A percentile compares a stretch with the other conserved stretches of the same genome.
Evolutionary conservation across 1,140 invertebrate genomes (phyloP).

Genomic region (Andricus grossulariae): DNA sequence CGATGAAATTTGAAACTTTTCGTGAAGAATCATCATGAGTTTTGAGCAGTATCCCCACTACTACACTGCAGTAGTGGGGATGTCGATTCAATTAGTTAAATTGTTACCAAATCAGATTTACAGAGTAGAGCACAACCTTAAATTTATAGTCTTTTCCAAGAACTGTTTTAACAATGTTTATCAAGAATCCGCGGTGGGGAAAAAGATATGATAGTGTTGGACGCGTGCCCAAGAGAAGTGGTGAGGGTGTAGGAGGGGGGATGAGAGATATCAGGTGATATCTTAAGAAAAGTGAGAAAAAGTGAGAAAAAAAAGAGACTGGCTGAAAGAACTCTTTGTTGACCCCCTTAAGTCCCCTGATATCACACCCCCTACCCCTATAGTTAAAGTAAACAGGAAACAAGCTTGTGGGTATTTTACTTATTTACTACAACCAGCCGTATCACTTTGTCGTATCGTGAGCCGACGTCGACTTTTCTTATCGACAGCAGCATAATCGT

Average conservation of each 20-base stretch:
- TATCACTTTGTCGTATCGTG: constrained; percentile 18
- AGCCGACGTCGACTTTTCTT: constrained; percentile 25
- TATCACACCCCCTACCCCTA: constrained; percentile 28
- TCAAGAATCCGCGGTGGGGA: background rate
- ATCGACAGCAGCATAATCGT: background rate
- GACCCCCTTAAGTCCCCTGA: constrained; percentile 21
- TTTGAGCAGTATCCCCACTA: no score
- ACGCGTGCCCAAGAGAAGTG: constrained; percentile 4
- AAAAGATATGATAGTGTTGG: background rate
- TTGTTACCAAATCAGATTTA: no score
- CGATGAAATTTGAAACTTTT: no score
- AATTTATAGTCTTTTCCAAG: no score
- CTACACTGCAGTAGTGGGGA: no score
- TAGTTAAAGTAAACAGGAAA: constrained; percentile 13
- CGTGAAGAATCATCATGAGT: no score
- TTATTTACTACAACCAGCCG: background rate
- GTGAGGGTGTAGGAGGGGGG: no score
- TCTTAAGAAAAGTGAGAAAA: background rate
- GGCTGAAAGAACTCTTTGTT: constrained; percentile 60
- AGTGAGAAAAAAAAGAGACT: constrained; percentile 33
- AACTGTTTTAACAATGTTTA: background rate
- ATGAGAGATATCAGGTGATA: constrained; percentile 7
- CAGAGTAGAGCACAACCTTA: no score
- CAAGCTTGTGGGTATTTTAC: background rate
- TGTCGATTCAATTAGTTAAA: no score